Evolutionary conservation across 1,140 invertebrate genomes (phyloP).

Genomic region (Neocloeon triangulifer): DNA sequence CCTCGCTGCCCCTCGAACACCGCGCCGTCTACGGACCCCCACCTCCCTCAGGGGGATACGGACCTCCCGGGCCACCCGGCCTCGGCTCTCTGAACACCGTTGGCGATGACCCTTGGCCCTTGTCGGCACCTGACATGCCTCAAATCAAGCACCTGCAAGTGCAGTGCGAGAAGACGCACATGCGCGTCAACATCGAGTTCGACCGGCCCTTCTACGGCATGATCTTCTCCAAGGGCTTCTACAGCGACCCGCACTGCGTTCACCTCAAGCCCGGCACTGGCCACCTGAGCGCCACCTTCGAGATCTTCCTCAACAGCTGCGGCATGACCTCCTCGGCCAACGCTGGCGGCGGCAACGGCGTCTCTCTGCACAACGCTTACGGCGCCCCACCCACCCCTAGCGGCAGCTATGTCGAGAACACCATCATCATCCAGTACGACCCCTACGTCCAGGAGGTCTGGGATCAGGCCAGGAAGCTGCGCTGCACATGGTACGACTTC

Average conservation of each 20-base stretch:
- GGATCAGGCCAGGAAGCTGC: slow-evolving; percentile 47
- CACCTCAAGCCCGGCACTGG: slow-evolving; percentile 75
- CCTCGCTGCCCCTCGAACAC: slow-evolving; percentile 54
- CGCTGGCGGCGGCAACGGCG: slow-evolving; percentile 50
- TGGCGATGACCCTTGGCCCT: slow-evolving; percentile 56
- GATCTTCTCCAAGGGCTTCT: slow-evolving; percentile 85
- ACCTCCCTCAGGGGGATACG: slow-evolving; percentile 17
- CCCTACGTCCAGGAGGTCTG: slow-evolving; percentile 83
- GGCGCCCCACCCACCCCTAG: slow-evolving; percentile 60
- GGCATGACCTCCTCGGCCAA: slow-evolving; percentile 75
- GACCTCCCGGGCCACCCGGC: slow-evolving; percentile 19
- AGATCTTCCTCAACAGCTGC: slow-evolving; percentile 76
- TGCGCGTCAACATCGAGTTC: slow-evolving; percentile 86
- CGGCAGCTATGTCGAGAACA: slow-evolving; percentile 84
- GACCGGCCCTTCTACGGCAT: slow-evolving; percentile 87
- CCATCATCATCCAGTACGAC: slow-evolving; percentile 87
- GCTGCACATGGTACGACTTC: slow-evolving; percentile 88
- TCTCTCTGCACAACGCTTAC: slow-evolving; percentile 24
- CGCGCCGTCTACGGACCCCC: slow-evolving; percentile 48
- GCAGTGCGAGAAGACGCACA: slow-evolving; percentile 86
- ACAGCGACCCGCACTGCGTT: slow-evolving; percentile 75
- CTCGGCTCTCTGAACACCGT: slow-evolving; percentile 8
- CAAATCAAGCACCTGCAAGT: slow-evolving; percentile 82
- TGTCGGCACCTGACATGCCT: slow-evolving; percentile 62
- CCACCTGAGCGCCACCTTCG: slow-evolving; percentile 71